These are phyloP conservation scores for Callosobruchus maculatus DNA, from an alignment of 2,888 invertebrate species.

Conservation along the genomic window DNA sequence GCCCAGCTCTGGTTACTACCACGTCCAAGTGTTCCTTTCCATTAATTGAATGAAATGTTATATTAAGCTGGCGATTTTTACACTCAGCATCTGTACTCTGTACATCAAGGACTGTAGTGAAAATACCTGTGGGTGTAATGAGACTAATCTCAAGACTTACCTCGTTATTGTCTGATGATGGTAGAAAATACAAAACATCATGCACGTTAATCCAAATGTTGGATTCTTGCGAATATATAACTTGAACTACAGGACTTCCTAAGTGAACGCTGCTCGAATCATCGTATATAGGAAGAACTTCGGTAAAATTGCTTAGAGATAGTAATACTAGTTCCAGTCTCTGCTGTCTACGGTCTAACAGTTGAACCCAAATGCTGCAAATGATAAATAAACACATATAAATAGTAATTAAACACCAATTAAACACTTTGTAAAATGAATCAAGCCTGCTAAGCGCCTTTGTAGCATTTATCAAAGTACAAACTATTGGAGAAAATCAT, in stretches of 20 bases:
- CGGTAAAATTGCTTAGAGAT: constrained; percentile 73
- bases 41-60: too few species aligned
- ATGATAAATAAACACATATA: neutral
- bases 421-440: too few species aligned
- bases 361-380: constrained; percentile 83
- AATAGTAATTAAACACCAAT: too few species aligned
- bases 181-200: constrained; percentile 82
- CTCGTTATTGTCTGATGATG: constrained; percentile 44
- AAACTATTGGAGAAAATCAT: too few species aligned
- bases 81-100: too few species aligned
- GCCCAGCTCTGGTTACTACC: too few species aligned
- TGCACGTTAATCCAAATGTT: constrained; percentile 94
- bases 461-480: too few species aligned
- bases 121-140: neutral
- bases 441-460: too few species aligned
- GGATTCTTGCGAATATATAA: constrained; percentile 61
- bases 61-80: too few species aligned
- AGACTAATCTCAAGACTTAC: constrained; percentile 9
- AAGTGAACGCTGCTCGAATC: constrained; percentile 38
- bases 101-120: too few species aligned
- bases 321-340: constrained; percentile 78
- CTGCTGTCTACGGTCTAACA: constrained; percentile 86
- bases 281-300: constrained; percentile 55
- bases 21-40: too few species aligned
- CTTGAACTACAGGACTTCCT: constrained; percentile 55